Evolutionary conservation across 2,113 vertebrate genomes (phyloP).

Genomic region (Nycticryphes semicollaris): DNA sequence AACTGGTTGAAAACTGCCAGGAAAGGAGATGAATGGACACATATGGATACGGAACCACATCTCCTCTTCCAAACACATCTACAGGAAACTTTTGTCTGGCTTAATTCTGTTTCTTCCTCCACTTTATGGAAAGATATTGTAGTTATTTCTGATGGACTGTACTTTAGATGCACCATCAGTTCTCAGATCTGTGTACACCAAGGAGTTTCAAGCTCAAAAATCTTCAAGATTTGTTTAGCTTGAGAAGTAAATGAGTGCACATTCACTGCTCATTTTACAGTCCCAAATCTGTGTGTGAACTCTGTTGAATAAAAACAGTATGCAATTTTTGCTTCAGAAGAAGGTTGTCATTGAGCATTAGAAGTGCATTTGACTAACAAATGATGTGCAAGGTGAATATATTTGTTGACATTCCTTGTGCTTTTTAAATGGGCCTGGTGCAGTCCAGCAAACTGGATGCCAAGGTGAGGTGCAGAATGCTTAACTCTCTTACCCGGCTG

Average conservation of each 20-base stretch:
- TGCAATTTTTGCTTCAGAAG: background rate
- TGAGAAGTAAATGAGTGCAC: background rate
- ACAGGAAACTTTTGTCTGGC: background rate
- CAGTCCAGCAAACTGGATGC: background rate
- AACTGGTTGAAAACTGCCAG: background rate
- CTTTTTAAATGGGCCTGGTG: background rate
- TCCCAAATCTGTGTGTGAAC: background rate
- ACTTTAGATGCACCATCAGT: background rate
- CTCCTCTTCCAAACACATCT: background rate
- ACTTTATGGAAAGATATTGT: background rate
- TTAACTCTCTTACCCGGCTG: background rate
- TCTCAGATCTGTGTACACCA: background rate
- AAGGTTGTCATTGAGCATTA: background rate
- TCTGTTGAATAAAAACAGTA: background rate
- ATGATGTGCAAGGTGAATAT: background rate
- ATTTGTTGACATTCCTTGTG: background rate
- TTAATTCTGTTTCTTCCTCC: background rate
- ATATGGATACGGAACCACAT: background rate
- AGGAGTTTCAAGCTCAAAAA: background rate
- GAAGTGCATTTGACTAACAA: background rate
- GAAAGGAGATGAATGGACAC: background rate
- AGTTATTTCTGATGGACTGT: background rate
- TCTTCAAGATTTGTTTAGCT: background rate
- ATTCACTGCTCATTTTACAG: background rate
- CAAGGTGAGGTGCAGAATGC: background rate